A percentile compares a stretch with the other conserved stretches of the same genome.
These are phyloP conservation scores for Teleiodes luculella DNA, from an alignment of 2,888 invertebrate species.

Conservation along the genomic window DNA sequence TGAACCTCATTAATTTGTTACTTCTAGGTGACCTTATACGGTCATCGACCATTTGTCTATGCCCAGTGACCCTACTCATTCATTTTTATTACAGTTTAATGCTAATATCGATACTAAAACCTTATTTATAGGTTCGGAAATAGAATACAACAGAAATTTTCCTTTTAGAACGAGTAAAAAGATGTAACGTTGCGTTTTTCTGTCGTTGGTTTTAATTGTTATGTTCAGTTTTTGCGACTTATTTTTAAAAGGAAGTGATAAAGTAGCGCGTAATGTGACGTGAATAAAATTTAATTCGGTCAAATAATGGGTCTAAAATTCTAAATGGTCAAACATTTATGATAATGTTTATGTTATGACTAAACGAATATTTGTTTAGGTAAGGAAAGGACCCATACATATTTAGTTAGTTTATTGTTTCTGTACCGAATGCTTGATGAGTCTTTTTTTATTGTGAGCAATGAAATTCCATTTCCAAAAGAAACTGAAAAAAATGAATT, in stretches of 20 bases:
- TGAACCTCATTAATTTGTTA: too few relatives aligned
- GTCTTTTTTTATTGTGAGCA: too few relatives aligned
- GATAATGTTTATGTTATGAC: too few relatives aligned
- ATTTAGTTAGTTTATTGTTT: too few relatives aligned
- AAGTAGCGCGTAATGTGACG: background rate
- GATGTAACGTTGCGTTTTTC: background rate
- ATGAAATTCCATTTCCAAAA: too few relatives aligned
- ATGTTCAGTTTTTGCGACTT: background rate
- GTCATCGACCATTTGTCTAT: conserved; percentile 5
- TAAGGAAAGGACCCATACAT: too few relatives aligned
- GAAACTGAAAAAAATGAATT: too few relatives aligned
- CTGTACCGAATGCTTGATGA: too few relatives aligned
- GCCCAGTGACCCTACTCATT: conserved; percentile 7
- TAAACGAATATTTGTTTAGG: too few relatives aligned
- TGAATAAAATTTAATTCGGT: conserved; percentile 1
- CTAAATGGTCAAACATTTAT: too few relatives aligned
- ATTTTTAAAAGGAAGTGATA: background rate
- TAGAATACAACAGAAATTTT: conserved; percentile 1
- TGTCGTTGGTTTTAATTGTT: background rate
- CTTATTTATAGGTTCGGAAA: conserved; percentile 8
- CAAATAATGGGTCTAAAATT: too few relatives aligned
- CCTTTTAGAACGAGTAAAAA: background rate
- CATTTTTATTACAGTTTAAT: conserved; percentile 33
- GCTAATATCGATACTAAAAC: conserved; percentile 40
- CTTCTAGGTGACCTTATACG: background rate